Conservation (phyloP, 2,888 invertebrate genomes). For the Acronicta leporina region DNA sequence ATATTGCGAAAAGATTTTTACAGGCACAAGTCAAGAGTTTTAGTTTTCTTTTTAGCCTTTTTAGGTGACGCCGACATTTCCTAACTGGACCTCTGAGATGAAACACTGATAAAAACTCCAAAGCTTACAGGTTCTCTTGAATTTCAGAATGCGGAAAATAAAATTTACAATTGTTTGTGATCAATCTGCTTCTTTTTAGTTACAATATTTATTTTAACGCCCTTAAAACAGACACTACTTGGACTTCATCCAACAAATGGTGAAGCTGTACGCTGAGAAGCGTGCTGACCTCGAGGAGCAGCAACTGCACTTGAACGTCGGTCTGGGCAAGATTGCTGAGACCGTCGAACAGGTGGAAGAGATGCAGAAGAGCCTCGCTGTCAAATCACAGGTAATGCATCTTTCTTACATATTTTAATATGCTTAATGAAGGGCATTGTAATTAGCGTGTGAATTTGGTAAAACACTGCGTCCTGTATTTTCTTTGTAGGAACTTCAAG, state of each 20-base stretch:
- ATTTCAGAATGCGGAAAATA: too few relatives aligned
- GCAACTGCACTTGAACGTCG: conserved; percentile 99
- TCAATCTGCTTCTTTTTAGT: neutral
- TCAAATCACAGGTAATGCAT: conserved; percentile 94
- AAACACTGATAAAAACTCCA: too few relatives aligned
- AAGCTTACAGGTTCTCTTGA: too few relatives aligned
- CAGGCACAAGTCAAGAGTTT: too few relatives aligned
- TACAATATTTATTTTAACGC: neutral
- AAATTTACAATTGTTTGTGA: too few relatives aligned
- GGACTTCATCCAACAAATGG: conserved; percentile 99
- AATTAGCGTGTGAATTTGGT: neutral
- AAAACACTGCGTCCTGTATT: neutral
- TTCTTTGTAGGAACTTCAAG: conserved; percentile 92
- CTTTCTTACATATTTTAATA: neutral
- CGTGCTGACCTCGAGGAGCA: conserved; percentile 99
- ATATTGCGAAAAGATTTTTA: too few relatives aligned
- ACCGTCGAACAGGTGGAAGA: conserved; percentile 99
- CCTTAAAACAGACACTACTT: conserved; percentile 93
- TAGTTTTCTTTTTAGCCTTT: too few relatives aligned
- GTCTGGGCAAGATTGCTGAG: conserved; percentile 99
- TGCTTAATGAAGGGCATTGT: too few relatives aligned
- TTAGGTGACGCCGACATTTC: too few relatives aligned
- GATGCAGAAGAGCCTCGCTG: conserved; percentile 99
- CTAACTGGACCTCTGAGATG: too few relatives aligned
- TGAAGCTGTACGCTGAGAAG: conserved; percentile 99